Conservation (phyloP, 2,113 vertebrate genomes). For the Pungitius pungitius region DNA sequence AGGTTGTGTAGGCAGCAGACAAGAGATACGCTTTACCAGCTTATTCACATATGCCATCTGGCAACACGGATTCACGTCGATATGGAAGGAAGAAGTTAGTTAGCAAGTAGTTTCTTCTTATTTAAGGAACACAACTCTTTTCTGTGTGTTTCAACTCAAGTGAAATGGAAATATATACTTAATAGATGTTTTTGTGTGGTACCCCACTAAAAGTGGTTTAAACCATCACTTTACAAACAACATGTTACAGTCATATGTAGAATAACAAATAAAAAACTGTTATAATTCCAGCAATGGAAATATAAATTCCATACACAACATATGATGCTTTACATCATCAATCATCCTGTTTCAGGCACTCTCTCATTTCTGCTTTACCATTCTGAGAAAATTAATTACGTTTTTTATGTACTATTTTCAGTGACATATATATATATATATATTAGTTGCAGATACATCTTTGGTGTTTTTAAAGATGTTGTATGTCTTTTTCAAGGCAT, state of each 20-base stretch:
- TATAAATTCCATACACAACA: too few species aligned
- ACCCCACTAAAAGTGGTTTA: background rate
- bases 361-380: background rate
- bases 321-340: conserved; percentile 27
- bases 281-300: conserved; percentile 10
- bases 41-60: conserved; percentile 54
- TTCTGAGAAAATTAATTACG: conserved; percentile 25
- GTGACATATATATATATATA: conserved; percentile 1
- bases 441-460: background rate
- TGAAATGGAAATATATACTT: conserved; percentile 16
- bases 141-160: conserved; percentile 7
- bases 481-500: conserved; percentile 21
- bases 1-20: conserved; percentile 47
- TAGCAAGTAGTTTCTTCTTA: conserved; percentile 6
- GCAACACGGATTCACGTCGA: conserved; percentile 22
- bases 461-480: conserved; percentile 9
- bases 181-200: background rate
- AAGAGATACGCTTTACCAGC: conserved; percentile 45
- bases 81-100: conserved; percentile 21
- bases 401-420: conserved; percentile 19
- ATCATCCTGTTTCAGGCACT: conserved; percentile 9
- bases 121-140: background rate
- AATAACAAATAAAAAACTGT: conserved; percentile 13
- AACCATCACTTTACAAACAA: background rate
- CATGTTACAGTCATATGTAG: background rate